Conservation (phyloP, 2,888 invertebrate species). For the Lasius fuliginosus region DNA sequence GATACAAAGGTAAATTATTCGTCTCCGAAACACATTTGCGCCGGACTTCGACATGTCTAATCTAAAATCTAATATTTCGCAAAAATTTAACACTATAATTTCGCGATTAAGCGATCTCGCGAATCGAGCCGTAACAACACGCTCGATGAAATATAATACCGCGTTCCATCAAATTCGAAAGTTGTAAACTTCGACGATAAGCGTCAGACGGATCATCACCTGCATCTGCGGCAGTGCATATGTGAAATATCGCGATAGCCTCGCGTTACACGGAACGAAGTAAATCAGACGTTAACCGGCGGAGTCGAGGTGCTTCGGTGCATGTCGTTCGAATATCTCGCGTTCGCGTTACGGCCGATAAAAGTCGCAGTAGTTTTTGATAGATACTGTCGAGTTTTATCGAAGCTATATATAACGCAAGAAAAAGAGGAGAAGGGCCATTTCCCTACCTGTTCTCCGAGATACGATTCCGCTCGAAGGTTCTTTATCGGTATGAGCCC, state of each 20-base stretch:
- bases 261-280: neutral
- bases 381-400: slow-evolving; percentile 59
- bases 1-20: neutral
- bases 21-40: neutral
- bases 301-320: neutral
- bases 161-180: slow-evolving; percentile 15
- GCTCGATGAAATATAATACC: neutral
- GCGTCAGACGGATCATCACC: slow-evolving; percentile 12
- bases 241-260: slow-evolving; percentile 10
- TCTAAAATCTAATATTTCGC: neutral
- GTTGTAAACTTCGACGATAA: slow-evolving; percentile 25
- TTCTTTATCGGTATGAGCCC: slow-evolving; percentile 8
- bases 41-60: neutral
- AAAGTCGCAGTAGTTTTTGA: slow-evolving; percentile 52
- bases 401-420: slow-evolving; percentile 39
- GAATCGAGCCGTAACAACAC: neutral
- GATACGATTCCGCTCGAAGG: slow-evolving; percentile 31
- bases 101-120: no score
- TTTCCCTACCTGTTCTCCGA: neutral
- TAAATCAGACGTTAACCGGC: slow-evolving; percentile 39
- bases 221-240: neutral
- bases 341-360: slow-evolving; percentile 31
- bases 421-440: neutral
- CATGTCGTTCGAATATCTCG: slow-evolving; percentile 6
- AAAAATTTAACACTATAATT: neutral